Evolutionary conservation across 1,140 invertebrate genomes (phyloP).

Genomic region (Gonatopus flavifemur): DNA sequence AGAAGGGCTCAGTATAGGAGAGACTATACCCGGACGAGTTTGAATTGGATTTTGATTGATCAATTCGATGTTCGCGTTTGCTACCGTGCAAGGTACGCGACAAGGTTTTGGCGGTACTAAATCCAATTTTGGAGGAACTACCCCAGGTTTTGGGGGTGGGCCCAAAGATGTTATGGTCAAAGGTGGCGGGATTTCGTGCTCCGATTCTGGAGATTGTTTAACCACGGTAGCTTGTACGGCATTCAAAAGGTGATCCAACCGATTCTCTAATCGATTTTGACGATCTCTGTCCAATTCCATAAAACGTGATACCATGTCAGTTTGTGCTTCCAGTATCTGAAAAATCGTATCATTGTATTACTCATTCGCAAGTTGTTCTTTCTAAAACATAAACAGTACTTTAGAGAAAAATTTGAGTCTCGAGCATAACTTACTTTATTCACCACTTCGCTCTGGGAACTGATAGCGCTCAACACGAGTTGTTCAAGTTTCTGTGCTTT

Average conservation of each 20-base stretch:
- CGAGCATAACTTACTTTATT: slow-evolving; percentile 43
- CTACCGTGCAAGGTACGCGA: slow-evolving; percentile 48
- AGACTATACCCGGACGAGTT: slow-evolving; percentile 46
- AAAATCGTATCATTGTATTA: too few species aligned
- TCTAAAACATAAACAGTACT: neutral
- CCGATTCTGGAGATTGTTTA: slow-evolving; percentile 23
- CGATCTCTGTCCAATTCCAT: slow-evolving; percentile 52
- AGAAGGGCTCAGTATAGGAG: slow-evolving; percentile 38
- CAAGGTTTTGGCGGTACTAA: slow-evolving; percentile 54
- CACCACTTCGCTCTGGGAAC: slow-evolving; percentile 54
- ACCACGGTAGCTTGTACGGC: slow-evolving; percentile 47
- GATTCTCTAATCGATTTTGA: slow-evolving; percentile 49
- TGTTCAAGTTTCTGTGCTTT: slow-evolving; percentile 53
- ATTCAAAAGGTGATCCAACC: slow-evolving; percentile 50
- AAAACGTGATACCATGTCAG: slow-evolving; percentile 49
- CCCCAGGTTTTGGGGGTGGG: slow-evolving; percentile 52
- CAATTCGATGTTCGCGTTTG: slow-evolving; percentile 37
- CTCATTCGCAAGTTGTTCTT: neutral
- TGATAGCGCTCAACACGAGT: slow-evolving; percentile 50
- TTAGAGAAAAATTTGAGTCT: slow-evolving; percentile 1
- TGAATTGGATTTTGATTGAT: slow-evolving; percentile 43
- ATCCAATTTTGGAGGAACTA: slow-evolving; percentile 51
- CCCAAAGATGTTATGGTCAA: slow-evolving; percentile 40
- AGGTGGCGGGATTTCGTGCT: slow-evolving; percentile 21
- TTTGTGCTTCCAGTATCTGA: slow-evolving; percentile 53